phyloP scores from a whole-genome alignment of 2,888 invertebrate species.

The Sinopyrophorus schimmeli region DNA sequence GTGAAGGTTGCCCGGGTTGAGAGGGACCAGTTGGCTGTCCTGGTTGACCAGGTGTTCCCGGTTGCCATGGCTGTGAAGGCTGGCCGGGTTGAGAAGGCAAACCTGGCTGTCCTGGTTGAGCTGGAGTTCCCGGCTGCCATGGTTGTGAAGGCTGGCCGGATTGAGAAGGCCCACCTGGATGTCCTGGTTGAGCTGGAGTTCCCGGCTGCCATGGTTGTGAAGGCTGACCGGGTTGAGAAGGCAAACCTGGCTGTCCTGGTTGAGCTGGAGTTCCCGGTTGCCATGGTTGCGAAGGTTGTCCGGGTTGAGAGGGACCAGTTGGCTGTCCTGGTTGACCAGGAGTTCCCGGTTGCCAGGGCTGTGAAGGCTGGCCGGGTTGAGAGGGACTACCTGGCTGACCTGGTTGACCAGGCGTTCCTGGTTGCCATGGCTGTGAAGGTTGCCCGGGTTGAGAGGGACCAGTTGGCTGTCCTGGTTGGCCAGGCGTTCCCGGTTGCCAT shows the following conservation, averaged over 20 bases:
- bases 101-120: conserved; percentile 26
- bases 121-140: conserved; percentile 33
- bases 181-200: conserved; percentile 28
- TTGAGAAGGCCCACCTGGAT: conserved; percentile 23
- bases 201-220: conserved; percentile 27
- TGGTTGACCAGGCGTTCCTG: conserved; percentile 19
- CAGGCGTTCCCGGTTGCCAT: conserved; percentile 20
- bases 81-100: conserved; percentile 25
- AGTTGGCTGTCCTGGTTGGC: conserved; percentile 41
- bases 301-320: conserved; percentile 25
- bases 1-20: conserved; percentile 17
- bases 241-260: conserved; percentile 27
- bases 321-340: conserved; percentile 14
- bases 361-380: conserved; percentile 31
- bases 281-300: conserved; percentile 41
- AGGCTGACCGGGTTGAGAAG: conserved; percentile 15
- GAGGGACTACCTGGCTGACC: conserved; percentile 27
- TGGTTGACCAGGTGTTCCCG: conserved; percentile 23
- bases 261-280: conserved; percentile 27
- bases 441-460: conserved; percentile 33
- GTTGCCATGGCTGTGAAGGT: conserved; percentile 31
- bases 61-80: conserved; percentile 23
- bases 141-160: conserved; percentile 13
- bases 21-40: conserved; percentile 20
- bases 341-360: conserved; percentile 21